Conservation (phyloP, 2,113 vertebrate species). For the Rhinogobius similis region DNA sequence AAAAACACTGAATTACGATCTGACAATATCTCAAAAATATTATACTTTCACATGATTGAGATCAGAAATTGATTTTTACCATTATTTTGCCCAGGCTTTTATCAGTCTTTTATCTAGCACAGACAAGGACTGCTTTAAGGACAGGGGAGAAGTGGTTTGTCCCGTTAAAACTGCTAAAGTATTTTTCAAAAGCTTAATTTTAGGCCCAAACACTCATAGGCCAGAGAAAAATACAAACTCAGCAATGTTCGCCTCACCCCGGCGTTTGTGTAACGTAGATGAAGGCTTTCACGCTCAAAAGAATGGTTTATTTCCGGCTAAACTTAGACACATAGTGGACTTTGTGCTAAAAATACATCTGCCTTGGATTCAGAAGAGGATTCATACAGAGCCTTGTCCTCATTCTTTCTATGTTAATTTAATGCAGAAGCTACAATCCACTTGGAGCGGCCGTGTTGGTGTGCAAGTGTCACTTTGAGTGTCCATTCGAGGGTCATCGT, state of each 20-base stretch:
- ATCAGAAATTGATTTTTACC: too few relatives aligned
- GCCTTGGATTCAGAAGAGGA: slow-evolving; percentile 34
- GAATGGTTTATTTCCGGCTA: slow-evolving; percentile 40
- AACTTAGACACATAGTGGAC: slow-evolving; percentile 23
- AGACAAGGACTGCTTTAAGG: too few relatives aligned
- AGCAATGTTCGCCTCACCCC: slow-evolving; percentile 37
- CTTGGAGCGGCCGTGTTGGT: slow-evolving; percentile 14
- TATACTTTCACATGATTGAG: too few relatives aligned
- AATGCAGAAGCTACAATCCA: slow-evolving; percentile 8
- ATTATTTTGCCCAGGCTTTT: background rate
- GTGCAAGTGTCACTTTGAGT: slow-evolving; percentile 16
- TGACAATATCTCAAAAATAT: too few relatives aligned
- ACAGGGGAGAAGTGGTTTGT: too few relatives aligned
- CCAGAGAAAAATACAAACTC: slow-evolving; percentile 32
- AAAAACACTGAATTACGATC: too few relatives aligned
- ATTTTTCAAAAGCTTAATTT: background rate
- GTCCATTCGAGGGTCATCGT: slow-evolving; percentile 9
- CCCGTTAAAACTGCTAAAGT: too few relatives aligned
- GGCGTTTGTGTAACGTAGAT: slow-evolving; percentile 23
- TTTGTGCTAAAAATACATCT: slow-evolving; percentile 40
- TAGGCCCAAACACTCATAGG: background rate
- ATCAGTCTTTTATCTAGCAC: too few relatives aligned
- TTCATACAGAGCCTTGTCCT: slow-evolving; percentile 35
- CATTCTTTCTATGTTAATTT: slow-evolving; percentile 49
- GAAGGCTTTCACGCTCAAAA: slow-evolving; percentile 40